Evolutionary conservation across 2,888 invertebrate species (phyloP).

Genomic region (Drosophila greeni): DNA sequence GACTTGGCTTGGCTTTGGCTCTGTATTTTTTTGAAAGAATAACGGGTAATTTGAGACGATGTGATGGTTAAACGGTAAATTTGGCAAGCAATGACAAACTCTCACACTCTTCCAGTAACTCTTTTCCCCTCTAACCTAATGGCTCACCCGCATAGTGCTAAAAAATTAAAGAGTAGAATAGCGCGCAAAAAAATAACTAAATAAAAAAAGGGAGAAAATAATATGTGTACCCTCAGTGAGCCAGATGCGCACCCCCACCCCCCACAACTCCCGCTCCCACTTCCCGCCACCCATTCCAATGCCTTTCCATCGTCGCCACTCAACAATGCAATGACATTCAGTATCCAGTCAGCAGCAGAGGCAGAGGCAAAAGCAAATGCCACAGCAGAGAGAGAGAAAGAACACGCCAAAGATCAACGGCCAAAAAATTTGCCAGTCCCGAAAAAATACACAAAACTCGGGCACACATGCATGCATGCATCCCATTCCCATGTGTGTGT

Average conservation of each 20-base stretch:
- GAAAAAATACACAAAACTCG: constrained; percentile 40
- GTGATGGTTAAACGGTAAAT: constrained; percentile 36
- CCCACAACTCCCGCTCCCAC: background rate
- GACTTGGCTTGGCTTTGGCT: constrained; percentile 13
- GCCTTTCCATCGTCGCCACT: constrained; percentile 25
- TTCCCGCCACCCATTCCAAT: constrained; percentile 4
- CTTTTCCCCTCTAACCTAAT: background rate
- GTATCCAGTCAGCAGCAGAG: constrained; percentile 26
- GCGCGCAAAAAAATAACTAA: background rate
- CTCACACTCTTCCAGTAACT: background rate
- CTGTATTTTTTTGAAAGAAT: constrained; percentile 4
- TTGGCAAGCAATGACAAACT: constrained; percentile 24
- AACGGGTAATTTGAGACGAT: constrained; percentile 54
- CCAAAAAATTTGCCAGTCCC: constrained; percentile 49
- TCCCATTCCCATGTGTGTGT: background rate
- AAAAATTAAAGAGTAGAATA: constrained; percentile 4
- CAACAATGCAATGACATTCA: constrained; percentile 57
- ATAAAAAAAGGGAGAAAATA: background rate
- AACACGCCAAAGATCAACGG: constrained; percentile 56
- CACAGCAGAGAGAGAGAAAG: constrained; percentile 1
- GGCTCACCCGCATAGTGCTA: constrained; percentile 6
- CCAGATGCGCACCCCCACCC: constrained; percentile 48
- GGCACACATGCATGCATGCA: constrained; percentile 17
- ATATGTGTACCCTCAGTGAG: constrained; percentile 30
- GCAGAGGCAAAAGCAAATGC: background rate